Conservation (phyloP, 2,888 invertebrate genomes). For the Diabrotica balteata region DNA sequence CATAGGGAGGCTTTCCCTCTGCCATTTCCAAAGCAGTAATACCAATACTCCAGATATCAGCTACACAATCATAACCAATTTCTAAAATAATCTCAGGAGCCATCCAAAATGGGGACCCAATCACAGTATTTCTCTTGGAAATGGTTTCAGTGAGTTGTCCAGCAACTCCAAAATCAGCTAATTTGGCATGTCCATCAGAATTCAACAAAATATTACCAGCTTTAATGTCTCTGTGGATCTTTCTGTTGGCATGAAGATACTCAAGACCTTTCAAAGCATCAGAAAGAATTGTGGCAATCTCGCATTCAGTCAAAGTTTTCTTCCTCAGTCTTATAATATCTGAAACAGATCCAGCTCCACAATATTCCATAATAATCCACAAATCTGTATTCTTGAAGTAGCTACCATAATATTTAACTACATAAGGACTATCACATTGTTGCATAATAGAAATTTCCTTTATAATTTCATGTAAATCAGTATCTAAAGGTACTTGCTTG, state of each 20-base stretch:
- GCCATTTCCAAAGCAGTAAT: conserved; percentile 99
- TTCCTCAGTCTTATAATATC: conserved; percentile 98
- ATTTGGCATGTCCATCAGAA: conserved; percentile 96
- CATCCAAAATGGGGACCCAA: conserved; percentile 96
- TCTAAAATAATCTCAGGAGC: conserved; percentile 98
- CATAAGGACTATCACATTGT: conserved; percentile 98
- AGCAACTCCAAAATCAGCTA: conserved; percentile 99
- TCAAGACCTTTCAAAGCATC: conserved; percentile 49
- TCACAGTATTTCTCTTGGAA: conserved; percentile 60
- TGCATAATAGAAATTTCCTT: conserved; percentile 99
- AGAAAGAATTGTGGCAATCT: conserved; percentile 48
- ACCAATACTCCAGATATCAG: conserved; percentile 97
- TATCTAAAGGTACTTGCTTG: conserved; percentile 98
- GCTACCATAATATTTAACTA: conserved; percentile 99
- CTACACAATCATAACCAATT: conserved; percentile 98
- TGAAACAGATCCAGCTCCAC: conserved; percentile 98
- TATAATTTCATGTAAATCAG: conserved; percentile 98
- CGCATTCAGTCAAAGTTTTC: conserved; percentile 64
- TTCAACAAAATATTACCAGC: conserved; percentile 98
- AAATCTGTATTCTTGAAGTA: conserved; percentile 99
- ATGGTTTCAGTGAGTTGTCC: conserved; percentile 88
- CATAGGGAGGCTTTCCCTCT: conserved; percentile 97
- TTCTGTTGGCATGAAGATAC: conserved; percentile 48
- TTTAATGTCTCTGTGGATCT: conserved; percentile 59
- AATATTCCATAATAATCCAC: conserved; percentile 99